Base-by-base conservation (phyloP, 2,113 vertebrate genomes). In the Colossoma macropomum region DNA sequence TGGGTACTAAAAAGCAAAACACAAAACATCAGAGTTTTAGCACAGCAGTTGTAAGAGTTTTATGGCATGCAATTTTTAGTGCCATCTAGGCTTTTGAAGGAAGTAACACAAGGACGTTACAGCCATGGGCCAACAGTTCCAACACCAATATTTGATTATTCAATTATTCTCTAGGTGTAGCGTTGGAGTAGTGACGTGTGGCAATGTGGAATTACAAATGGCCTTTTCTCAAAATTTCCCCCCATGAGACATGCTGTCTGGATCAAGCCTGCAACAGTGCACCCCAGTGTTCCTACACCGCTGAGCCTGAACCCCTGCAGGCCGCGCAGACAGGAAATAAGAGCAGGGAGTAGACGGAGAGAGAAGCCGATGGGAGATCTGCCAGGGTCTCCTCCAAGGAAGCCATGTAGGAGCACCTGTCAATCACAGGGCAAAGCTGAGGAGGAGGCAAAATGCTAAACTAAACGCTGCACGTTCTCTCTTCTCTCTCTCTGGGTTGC, bases 391-490 rank as follows among this genome's bases (percentile, higher is more conserved):
- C 66, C 66, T 83, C 79, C 80, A 85, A 45, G 12, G 56, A 82
- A 86, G 76, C 82, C 88, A 90, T 87, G 6, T 45, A 88, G 88
- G 86, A 89, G 85, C 13, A 82, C 75, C 89, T 90, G 91, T 92
- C 91, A 92, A 89, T 92, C 89, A 90, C 38, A 38, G 9, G 10
- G 41, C 21, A 65, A 21, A 69, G 45, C 56, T 4, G 17, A 38
- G 41, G 74, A 59, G 83, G 78, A 65, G 68, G 70, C 16, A 27
- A 52, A 63, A 75, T 41, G 21, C 62, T 75, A 12, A 56, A 38
- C 3, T 52, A 45, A 27, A 56, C 7, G 21, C 48, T 66, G 75
- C 69, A 69, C 8, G 23, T 1, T 2, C 12, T 30, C 59, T 54
- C 9, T 8, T 48, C 11, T 45, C 12, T 75, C 48, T 41, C 68